A percentile compares a stretch with the other conserved stretches of the same genome.
phyloP scores from a whole-genome alignment of 2,797 vertebrate genomes.

The Siniperca undulata region DNA sequence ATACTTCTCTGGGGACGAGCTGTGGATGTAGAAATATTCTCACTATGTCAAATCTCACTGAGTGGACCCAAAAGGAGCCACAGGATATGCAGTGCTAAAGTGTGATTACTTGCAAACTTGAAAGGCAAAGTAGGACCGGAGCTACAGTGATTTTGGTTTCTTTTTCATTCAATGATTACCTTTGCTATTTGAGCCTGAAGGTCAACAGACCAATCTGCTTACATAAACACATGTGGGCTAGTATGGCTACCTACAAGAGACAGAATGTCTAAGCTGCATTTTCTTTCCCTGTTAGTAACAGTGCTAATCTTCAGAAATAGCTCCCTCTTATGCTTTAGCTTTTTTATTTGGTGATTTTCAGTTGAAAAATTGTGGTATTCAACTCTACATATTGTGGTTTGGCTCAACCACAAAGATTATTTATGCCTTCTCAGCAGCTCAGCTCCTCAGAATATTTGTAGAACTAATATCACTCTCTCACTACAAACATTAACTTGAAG shows the following conservation, averaged over 20 bases:
- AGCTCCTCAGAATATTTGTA: neutral
- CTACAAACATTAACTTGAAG: conserved; percentile 18
- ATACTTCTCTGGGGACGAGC: neutral
- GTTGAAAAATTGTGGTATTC: neutral
- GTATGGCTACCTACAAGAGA: neutral
- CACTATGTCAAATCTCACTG: neutral
- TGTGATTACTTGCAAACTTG: neutral
- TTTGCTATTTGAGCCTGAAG: conserved; percentile 20
- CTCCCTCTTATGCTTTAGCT: neutral
- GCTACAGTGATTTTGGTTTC: neutral
- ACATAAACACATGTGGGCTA: conserved; percentile 3
- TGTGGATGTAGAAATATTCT: neutral
- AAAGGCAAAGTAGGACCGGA: neutral
- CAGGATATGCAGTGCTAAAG: neutral
- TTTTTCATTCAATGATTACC: neutral
- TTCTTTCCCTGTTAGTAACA: neutral
- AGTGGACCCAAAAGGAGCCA: neutral
- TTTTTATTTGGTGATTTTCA: neutral
- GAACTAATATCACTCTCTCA: neutral
- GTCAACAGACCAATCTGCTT: conserved; percentile 20
- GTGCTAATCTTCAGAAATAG: neutral
- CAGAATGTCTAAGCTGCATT: neutral
- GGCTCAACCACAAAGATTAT: neutral
- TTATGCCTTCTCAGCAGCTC: neutral
- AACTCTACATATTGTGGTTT: neutral